These are phyloP conservation scores for Lasiommata megera DNA, from an alignment of 2,888 invertebrate genomes.

Conservation along the genomic window DNA sequence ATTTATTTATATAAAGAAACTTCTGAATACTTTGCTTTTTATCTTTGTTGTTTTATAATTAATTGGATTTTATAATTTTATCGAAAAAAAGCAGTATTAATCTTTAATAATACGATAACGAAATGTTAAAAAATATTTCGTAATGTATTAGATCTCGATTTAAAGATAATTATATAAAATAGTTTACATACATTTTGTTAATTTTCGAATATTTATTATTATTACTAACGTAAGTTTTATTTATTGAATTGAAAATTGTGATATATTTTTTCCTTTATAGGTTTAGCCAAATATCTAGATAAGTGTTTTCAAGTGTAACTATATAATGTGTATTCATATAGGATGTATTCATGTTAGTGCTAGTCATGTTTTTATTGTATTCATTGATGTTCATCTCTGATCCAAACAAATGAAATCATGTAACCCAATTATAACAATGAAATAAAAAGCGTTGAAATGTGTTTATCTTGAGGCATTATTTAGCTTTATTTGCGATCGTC, in stretches of 20 bases:
- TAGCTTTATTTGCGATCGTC: background rate
- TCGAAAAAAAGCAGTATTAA: conserved; percentile 26
- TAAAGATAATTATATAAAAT: conserved; percentile 11
- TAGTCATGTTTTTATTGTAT: conserved; percentile 30
- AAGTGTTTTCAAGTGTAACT: conserved; percentile 13
- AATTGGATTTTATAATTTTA: conserved; percentile 18
- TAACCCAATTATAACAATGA: background rate
- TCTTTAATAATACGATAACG: background rate
- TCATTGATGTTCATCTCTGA: background rate
- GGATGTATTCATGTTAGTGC: conserved; percentile 23
- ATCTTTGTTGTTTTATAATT: background rate
- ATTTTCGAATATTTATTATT: conserved; percentile 16
- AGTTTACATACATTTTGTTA: conserved; percentile 12
- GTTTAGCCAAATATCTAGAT: conserved; percentile 6
- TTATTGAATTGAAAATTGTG: conserved; percentile 19
- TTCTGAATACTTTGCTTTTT: too few relatives aligned
- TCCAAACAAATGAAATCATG: background rate
- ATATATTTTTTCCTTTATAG: conserved; percentile 20
- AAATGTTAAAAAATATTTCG: conserved; percentile 7
- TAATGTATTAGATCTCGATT: conserved; percentile 13
- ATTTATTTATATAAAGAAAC: background rate
- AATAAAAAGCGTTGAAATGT: background rate
- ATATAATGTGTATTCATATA: conserved; percentile 11
- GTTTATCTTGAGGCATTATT: background rate
- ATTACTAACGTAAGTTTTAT: conserved; percentile 13